Base-by-base conservation (phyloP, 2,888 invertebrate genomes). In the Orthonevra nobilis region DNA sequence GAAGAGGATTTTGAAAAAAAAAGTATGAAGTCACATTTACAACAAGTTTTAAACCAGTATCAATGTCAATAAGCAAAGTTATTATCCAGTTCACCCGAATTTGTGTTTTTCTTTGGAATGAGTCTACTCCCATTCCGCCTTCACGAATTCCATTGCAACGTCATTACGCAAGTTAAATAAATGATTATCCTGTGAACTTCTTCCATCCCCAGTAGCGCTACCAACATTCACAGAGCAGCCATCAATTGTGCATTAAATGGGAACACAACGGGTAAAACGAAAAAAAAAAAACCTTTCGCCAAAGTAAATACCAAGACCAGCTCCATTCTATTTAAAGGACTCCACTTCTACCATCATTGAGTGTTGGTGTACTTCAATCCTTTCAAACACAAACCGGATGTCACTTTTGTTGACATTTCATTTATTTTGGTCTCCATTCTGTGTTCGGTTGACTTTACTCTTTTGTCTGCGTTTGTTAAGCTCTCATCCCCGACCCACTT, bases 341-440 rank as follows among this genome's bases (percentile, higher is more conserved):
- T 34, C 19, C 30, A 38, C 10, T 26, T 34, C 34, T 15, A 34
- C 5, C 15, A 3, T 3, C 23, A 23, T 7, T 28, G 34, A 60
- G 28, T 50, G 40, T 50, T 50, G 58, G 42, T 48, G 36, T 66
- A 60, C 72, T 72, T 46, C 17, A 66, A 52, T 54, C 64, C 60
- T 50, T 64, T 36, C 52, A 54, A 60, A 60, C 60, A 54, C 79
- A 79, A 79, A 73, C 79, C 73, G 73, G 79, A 79, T 79, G 73
- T 68, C 79, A 79, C 64, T 73, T 79, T 72, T 79, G 79, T 79
- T 79, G 79, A 79, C 73, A 79, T 68, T 72, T 73, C 79, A 73
- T 79, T 79, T 79, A 79, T 60, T 79, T 68, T 44, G 60, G 79
- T 73, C 66, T 60, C 66, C 56, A 69, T 56, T 66, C 42, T 34